These are phyloP conservation scores for Epistrophe eligans DNA, from an alignment of 2,888 invertebrate species.

Conservation along the genomic window DNA sequence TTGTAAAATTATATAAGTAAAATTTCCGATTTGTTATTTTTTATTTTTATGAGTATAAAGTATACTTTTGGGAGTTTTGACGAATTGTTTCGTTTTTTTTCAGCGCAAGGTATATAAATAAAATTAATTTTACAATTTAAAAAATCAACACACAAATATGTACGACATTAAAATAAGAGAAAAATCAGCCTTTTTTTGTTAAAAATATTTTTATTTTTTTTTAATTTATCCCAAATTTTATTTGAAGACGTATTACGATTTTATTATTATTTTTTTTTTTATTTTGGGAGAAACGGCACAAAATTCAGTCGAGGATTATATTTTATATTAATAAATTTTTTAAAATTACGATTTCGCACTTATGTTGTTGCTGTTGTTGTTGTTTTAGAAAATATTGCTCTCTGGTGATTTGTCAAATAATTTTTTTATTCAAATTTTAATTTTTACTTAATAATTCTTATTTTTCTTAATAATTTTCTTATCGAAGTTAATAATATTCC, in stretches of 20 bases:
- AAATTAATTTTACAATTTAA: slow-evolving; percentile 69
- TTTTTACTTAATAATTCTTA: slow-evolving; percentile 1
- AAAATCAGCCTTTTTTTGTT: slow-evolving; percentile 84
- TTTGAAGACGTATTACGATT: slow-evolving; percentile 43
- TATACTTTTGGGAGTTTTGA: slow-evolving; percentile 45
- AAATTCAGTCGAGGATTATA: slow-evolving; percentile 73
- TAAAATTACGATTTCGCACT: slow-evolving; percentile 32
- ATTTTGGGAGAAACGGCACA: slow-evolving; percentile 71
- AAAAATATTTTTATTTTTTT: slow-evolving; percentile 59
- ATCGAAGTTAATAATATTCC: slow-evolving; percentile 68
- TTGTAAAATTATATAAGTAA: slow-evolving; percentile 71
- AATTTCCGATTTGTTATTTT: slow-evolving; percentile 40
- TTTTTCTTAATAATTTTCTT: slow-evolving; percentile 31
- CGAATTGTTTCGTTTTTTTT: slow-evolving; percentile 48
- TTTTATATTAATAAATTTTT: slow-evolving; percentile 36
- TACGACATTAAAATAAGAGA: slow-evolving; percentile 82
- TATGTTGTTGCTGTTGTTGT: slow-evolving; percentile 13
- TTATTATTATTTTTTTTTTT: slow-evolving; percentile 13
- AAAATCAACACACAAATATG: slow-evolving; percentile 79
- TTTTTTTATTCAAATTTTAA: not conserved
- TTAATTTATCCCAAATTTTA: slow-evolving; percentile 48
- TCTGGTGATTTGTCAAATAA: slow-evolving; percentile 66
- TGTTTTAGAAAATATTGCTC: slow-evolving; percentile 67
- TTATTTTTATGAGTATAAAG: slow-evolving; percentile 4
- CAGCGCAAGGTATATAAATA: slow-evolving; percentile 66